Conservation (phyloP, 2,888 invertebrate genomes). For the Mythimna loreyi region DNA sequence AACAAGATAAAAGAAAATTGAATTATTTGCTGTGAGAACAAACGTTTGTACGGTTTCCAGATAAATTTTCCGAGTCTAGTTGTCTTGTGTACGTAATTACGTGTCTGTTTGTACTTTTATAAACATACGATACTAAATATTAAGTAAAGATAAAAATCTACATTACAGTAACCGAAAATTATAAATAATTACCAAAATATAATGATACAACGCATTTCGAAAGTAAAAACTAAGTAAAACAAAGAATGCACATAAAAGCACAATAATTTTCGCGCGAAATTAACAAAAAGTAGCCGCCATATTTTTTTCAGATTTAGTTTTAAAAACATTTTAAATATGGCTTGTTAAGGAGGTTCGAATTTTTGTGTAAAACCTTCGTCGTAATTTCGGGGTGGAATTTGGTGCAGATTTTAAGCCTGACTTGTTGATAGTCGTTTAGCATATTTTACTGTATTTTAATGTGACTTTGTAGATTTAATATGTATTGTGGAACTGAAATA, state of each 20-base stretch:
- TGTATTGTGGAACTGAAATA: constrained; percentile 34
- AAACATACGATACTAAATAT: no score
- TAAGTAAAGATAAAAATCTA: no score
- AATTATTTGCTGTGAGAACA: no score
- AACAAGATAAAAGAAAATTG: no score
- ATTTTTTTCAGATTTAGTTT: constrained; percentile 54
- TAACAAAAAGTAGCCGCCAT: constrained; percentile 60
- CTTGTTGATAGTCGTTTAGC: constrained; percentile 52
- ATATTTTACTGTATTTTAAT: constrained; percentile 56
- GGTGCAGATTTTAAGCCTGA: constrained; percentile 58
- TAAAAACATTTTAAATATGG: constrained; percentile 68
- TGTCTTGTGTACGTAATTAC: no score
- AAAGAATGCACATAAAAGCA: constrained; percentile 44
- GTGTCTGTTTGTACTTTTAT: no score
- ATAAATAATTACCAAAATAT: constrained; percentile 33
- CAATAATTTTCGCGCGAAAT: constrained; percentile 62
- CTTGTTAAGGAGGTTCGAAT: constrained; percentile 76
- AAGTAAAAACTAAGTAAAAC: constrained; percentile 34
- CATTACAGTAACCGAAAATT: no score
- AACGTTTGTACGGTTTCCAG: no score
- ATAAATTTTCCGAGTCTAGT: no score
- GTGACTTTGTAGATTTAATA: constrained; percentile 50
- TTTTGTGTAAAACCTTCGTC: constrained; percentile 67
- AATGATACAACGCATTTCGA: constrained; percentile 12
- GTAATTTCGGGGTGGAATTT: constrained; percentile 69